Base-by-base conservation (phyloP, 2,797 vertebrate genomes). In the Peromyscus melanophrys region DNA sequence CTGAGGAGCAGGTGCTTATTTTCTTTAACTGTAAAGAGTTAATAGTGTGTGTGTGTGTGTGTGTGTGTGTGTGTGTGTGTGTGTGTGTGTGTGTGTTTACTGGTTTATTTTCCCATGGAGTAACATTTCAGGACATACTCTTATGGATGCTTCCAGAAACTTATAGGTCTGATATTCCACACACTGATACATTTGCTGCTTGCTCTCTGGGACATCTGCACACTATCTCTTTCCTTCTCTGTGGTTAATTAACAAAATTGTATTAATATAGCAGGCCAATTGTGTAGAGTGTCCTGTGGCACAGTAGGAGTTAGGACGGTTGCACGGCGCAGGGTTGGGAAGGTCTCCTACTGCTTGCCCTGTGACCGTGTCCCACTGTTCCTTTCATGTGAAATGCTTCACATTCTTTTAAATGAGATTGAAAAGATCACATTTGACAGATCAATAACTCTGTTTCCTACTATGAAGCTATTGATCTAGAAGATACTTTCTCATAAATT, bases 401-500 rank as follows among this genome's bases (percentile, higher is more conserved):
- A 34, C 16, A 59, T 89, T 87, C 16, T 90, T 93, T 75, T 81
- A 94, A 61, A 34, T 73, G 27, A 81, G 23, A 69, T 29, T 37
- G 46, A 81, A 87, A 96, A 95, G n/a, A 71, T 86, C 67, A 71
- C 37, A 92, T 90, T 88, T 95, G 52, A 19, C 37, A 81, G 16
- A 97, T 96, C 91, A 82, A 92, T 96, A 85, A 55, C 71, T 88
- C 89, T 92, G 57, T 5, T 95, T 25, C 16, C 71, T 88, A 21
- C 46, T 82, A 49, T 81, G 49, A 82, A 76, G 13, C 40, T 90
- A 90, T 75, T 61, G 76, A 96, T 94, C 46, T 57, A 40, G 23
- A 8, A 13, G 29, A 67, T 40, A 12, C 40, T 14, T 63, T 93
- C 46, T 96, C 40, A 82, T 84, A 31, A 92, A 67, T 95, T 80